These are phyloP conservation scores for Danio jaintianensis DNA, from an alignment of 2,797 vertebrate genomes.

Conservation along the genomic window DNA sequence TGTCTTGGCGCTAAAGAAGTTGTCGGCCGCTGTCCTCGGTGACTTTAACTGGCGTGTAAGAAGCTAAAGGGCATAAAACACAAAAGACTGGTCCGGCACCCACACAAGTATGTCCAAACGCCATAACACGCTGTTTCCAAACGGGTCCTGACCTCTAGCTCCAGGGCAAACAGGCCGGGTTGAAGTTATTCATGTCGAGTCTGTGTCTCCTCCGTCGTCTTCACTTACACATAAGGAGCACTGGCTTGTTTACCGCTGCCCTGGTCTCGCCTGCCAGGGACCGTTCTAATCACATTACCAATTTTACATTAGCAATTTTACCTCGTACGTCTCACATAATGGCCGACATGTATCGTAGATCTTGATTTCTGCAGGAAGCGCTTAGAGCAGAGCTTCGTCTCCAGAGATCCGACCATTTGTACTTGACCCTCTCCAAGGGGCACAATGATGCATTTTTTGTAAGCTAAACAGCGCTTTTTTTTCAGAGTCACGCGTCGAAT, in stretches of 20 bases:
- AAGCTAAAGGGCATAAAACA: slow-evolving; percentile 62
- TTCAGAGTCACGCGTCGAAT: slow-evolving; percentile 11
- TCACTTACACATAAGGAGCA: slow-evolving; percentile 55
- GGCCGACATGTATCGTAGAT: slow-evolving; percentile 48
- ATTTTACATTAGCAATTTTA: slow-evolving; percentile 60
- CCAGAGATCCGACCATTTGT: slow-evolving; percentile 33
- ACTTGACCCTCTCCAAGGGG: slow-evolving; percentile 10
- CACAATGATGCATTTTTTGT: not conserved
- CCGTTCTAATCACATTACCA: slow-evolving; percentile 61
- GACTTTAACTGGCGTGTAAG: slow-evolving; percentile 62
- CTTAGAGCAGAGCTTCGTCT: slow-evolving; percentile 37
- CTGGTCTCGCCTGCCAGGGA: slow-evolving; percentile 50
- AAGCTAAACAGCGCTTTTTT: slow-evolving; percentile 7
- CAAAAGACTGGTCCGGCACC: slow-evolving; percentile 51
- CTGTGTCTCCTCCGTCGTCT: slow-evolving; percentile 54
- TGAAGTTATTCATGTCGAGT: slow-evolving; percentile 62
- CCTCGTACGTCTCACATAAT: slow-evolving; percentile 51
- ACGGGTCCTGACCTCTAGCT: slow-evolving; percentile 61
- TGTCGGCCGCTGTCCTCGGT: slow-evolving; percentile 51
- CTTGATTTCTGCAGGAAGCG: slow-evolving; percentile 49
- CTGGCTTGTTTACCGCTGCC: slow-evolving; percentile 60
- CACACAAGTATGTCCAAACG: slow-evolving; percentile 52
- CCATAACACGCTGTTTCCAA: slow-evolving; percentile 54
- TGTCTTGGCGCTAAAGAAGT: slow-evolving; percentile 47
- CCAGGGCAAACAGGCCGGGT: slow-evolving; percentile 53